A percentile compares a stretch with the other conserved stretches of the same genome.
These are phyloP conservation scores for Centropristis striata DNA, from an alignment of 2,113 vertebrate species.

Conservation along the genomic window DNA sequence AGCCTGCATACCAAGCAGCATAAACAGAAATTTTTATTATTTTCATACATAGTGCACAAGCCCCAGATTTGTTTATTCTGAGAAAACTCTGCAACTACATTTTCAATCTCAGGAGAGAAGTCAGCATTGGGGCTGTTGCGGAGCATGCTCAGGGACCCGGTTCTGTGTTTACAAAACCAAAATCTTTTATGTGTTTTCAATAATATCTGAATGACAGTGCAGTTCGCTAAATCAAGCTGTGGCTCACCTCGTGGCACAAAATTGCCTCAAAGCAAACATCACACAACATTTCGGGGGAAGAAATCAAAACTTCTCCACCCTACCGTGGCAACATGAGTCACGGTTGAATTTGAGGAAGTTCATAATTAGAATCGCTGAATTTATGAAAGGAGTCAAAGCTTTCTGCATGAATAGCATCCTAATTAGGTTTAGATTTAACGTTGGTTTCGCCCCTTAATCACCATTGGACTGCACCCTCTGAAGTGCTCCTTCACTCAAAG, in stretches of 20 bases:
- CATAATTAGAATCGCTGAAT: neutral
- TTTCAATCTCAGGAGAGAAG: conserved; percentile 6
- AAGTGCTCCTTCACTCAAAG: conserved; percentile 36
- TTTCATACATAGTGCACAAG: conserved; percentile 3
- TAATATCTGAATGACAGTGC: neutral
- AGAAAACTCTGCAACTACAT: conserved; percentile 2
- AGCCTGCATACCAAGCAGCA: neutral
- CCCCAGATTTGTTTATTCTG: conserved; percentile 13
- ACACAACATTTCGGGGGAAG: neutral
- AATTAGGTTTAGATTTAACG: conserved; percentile 43
- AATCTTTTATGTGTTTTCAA: neutral
- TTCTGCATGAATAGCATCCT: conserved; percentile 24
- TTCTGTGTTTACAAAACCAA: conserved; percentile 18
- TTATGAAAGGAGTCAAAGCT: conserved; percentile 12
- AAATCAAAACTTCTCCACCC: neutral
- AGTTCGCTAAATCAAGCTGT: conserved; percentile 4
- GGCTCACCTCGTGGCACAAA: neutral
- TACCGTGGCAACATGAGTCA: neutral
- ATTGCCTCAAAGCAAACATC: conserved; percentile 6
- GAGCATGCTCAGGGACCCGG: neutral
- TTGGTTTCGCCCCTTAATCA: conserved; percentile 6
- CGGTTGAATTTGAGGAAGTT: conserved; percentile 15
- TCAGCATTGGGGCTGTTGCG: neutral
- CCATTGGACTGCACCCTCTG: neutral
- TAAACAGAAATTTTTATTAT: neutral